Conservation (phyloP, 2,113 vertebrate species). For the Channa maculata region DNA sequence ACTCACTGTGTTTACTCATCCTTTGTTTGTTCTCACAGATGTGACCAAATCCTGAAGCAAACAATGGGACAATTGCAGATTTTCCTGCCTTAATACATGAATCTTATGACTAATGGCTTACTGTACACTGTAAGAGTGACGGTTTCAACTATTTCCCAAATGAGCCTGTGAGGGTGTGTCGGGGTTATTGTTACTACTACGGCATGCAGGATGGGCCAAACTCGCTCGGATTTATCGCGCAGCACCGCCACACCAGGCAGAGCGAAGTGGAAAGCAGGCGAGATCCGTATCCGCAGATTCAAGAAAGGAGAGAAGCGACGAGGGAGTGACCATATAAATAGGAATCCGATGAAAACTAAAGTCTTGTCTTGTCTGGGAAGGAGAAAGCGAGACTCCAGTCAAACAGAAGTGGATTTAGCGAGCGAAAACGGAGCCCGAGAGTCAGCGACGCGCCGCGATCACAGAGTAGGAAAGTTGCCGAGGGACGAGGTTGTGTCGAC, state of each 20-base stretch:
- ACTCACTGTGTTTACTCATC: conserved; percentile 7
- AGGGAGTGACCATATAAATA: conserved; percentile 43
- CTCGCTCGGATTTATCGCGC: conserved; percentile 59
- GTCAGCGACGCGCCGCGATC: conserved; percentile 63
- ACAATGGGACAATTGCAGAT: neutral
- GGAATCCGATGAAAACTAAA: conserved; percentile 78
- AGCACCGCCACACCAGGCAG: conserved; percentile 37
- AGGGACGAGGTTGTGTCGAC: conserved; percentile 69
- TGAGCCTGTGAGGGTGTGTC: conserved; percentile 67
- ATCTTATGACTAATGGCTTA: conserved; percentile 49
- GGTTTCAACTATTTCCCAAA: conserved; percentile 7
- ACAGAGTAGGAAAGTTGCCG: conserved; percentile 73
- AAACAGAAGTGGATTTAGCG: conserved; percentile 28
- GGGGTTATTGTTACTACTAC: conserved; percentile 64
- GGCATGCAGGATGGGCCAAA: conserved; percentile 82
- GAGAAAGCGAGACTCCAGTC: conserved; percentile 62
- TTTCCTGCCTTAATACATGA: neutral
- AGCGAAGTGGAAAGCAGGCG: conserved; percentile 58
- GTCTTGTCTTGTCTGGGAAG: conserved; percentile 71
- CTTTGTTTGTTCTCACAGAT: conserved; percentile 39
- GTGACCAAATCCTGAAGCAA: neutral
- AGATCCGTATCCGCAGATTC: conserved; percentile 42
- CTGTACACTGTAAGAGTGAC: conserved; percentile 11
- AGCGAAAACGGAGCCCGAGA: conserved; percentile 48
- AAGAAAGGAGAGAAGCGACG: conserved; percentile 33